Evolutionary conservation across 2,888 invertebrate genomes (phyloP).

Genomic region (Baccha elongata): DNA sequence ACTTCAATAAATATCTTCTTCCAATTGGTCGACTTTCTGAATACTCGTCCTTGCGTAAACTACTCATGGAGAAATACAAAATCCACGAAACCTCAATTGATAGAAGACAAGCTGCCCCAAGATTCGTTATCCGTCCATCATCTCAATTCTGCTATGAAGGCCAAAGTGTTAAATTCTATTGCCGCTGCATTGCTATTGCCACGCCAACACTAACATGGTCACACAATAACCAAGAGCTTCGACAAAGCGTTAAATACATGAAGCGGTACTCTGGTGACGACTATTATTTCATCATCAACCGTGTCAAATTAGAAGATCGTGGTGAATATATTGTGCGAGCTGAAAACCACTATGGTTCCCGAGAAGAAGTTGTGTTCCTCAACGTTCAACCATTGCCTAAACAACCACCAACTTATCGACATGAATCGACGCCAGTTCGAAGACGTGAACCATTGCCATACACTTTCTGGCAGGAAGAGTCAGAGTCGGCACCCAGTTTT

Average conservation of each 20-base stretch:
- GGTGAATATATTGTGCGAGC: slow-evolving; percentile 98
- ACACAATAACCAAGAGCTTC: slow-evolving; percentile 94
- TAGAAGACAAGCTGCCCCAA: slow-evolving; percentile 97
- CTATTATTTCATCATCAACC: slow-evolving; percentile 98
- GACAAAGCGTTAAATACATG: slow-evolving; percentile 99
- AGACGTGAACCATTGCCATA: slow-evolving; percentile 92
- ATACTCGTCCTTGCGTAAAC: slow-evolving; percentile 97
- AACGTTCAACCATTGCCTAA: slow-evolving; percentile 91
- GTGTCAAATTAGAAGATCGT: slow-evolving; percentile 96
- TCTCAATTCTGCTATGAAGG: slow-evolving; percentile 98
- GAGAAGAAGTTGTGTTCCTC: slow-evolving; percentile 97
- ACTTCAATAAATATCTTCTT: slow-evolving; percentile 92
- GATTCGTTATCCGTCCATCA: slow-evolving; percentile 98
- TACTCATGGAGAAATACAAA: slow-evolving; percentile 97
- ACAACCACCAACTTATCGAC: slow-evolving; percentile 83
- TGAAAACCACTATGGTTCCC: slow-evolving; percentile 97
- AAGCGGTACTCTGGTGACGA: slow-evolving; percentile 98
- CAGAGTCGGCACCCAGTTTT: slow-evolving; percentile 96
- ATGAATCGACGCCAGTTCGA: slow-evolving; percentile 88
- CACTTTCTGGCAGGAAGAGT: slow-evolving; percentile 95
- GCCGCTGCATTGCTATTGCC: slow-evolving; percentile 96
- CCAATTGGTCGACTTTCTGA: slow-evolving; percentile 98
- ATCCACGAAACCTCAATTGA: slow-evolving; percentile 98
- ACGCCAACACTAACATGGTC: slow-evolving; percentile 98
- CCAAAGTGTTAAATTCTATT: slow-evolving; percentile 98